Evolutionary conservation across 1,140 invertebrate genomes (phyloP).

Genomic region (Drosophila obscura): DNA sequence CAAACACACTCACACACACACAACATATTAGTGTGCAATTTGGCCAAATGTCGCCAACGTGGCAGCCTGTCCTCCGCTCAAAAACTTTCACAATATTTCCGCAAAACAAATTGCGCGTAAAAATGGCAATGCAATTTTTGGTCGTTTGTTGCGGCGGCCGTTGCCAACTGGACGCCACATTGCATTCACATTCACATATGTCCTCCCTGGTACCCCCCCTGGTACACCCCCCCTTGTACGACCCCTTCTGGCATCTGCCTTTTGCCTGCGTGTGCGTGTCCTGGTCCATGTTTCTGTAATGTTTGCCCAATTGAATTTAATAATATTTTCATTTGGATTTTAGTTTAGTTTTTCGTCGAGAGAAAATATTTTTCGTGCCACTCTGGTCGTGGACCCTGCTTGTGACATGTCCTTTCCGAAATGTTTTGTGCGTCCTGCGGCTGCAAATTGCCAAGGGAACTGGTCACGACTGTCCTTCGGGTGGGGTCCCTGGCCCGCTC

Average conservation of each 20-base stretch:
- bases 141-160: conserved; percentile 80
- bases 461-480: conserved; percentile 12
- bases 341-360: conserved; percentile 72
- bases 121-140: conserved; percentile 82
- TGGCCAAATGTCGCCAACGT: conserved; percentile 80
- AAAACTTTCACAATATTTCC: conserved; percentile 82
- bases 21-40: conserved; percentile 78
- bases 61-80: conserved; percentile 62
- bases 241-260: neutral
- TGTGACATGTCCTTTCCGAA: conserved; percentile 58
- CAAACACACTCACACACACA: conserved; percentile 20
- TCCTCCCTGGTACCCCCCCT: neutral
- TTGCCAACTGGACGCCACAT: conserved; percentile 80
- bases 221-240: neutral
- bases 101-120: conserved; percentile 82
- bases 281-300: conserved; percentile 68
- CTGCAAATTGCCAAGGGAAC: conserved; percentile 54
- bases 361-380: conserved; percentile 60
- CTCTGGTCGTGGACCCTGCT: conserved; percentile 28
- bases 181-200: conserved; percentile 77
- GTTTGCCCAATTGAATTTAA: conserved; percentile 82
- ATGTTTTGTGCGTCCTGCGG: conserved; percentile 72
- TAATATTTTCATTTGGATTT: conserved; percentile 82
- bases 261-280: conserved; percentile 14
- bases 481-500: conserved; percentile 2